Conservation (phyloP, 1,140 invertebrate species). For the Alviniconcha marisindica region DNA sequence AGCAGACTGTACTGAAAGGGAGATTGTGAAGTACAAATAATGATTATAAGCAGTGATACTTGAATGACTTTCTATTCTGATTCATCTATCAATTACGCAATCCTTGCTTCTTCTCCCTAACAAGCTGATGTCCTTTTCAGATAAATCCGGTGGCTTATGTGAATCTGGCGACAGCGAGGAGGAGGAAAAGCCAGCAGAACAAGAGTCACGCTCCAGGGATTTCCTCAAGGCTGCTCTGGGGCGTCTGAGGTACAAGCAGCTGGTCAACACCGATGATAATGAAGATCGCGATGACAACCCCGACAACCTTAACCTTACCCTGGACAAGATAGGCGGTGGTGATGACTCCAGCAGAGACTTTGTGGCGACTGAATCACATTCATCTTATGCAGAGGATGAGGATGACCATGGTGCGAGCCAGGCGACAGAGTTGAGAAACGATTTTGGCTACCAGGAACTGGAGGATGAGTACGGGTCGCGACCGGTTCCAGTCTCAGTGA, state of each 20-base stretch:
- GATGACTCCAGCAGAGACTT: slow-evolving; percentile 24
- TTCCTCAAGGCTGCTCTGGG: slow-evolving; percentile 66
- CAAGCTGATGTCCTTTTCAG: slow-evolving; percentile 29
- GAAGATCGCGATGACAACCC: slow-evolving; percentile 49
- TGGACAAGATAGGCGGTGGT: slow-evolving; percentile 30
- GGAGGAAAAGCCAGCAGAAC: neutral
- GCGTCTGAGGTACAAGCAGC: slow-evolving; percentile 66
- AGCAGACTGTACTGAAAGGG: too few relatives aligned
- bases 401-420: slow-evolving; percentile 50
- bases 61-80: too few relatives aligned
- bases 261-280: slow-evolving; percentile 65
- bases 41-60: too few relatives aligned
- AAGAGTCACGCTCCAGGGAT: slow-evolving; percentile 52
- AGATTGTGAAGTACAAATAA: too few relatives aligned
- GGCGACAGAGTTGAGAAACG: slow-evolving; percentile 45
- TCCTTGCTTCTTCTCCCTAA: too few relatives aligned
- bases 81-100: neutral
- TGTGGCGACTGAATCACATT: slow-evolving; percentile 59
- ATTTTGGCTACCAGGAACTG: slow-evolving; percentile 72
- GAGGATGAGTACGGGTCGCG: slow-evolving; percentile 74
- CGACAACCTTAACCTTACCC: slow-evolving; percentile 14
- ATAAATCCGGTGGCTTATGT: neutral
- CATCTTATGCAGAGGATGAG: slow-evolving; percentile 69
- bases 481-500: slow-evolving; percentile 54
- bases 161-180: slow-evolving; percentile 39